phyloP scores from a whole-genome alignment of 2,113 vertebrate genomes.

The Vidua chalybeata region DNA sequence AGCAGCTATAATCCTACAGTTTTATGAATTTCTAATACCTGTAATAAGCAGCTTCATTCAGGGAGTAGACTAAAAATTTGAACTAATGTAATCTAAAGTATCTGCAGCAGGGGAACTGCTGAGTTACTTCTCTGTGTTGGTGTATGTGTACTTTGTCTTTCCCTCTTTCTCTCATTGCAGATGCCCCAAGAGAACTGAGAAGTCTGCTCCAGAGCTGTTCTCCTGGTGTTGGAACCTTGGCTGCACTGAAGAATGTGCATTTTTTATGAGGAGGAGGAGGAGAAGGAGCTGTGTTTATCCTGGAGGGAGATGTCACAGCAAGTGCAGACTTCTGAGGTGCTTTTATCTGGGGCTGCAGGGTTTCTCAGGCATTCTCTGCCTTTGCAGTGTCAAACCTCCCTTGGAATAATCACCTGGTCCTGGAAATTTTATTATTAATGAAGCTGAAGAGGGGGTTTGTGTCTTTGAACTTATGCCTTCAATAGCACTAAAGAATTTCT shows the following conservation, averaged over 20 bases:
- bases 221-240: neutral
- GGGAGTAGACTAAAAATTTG: neutral
- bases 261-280: neutral
- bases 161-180: neutral
- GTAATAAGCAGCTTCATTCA: neutral
- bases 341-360: slow-evolving; percentile 57
- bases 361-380: neutral
- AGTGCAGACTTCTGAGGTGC: slow-evolving; percentile 25
- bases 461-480: slow-evolving; percentile 44
- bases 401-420: slow-evolving; percentile 7
- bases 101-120: neutral
- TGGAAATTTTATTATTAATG: slow-evolving; percentile 46
- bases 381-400: slow-evolving; percentile 47
- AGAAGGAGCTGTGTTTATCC: slow-evolving; percentile 21
- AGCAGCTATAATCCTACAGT: neutral
- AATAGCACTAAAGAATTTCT: neutral
- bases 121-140: neutral
- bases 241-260: neutral
- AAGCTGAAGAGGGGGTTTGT: neutral
- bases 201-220: neutral
- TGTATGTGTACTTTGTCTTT: neutral
- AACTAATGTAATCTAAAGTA: neutral
- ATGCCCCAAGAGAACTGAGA: neutral
- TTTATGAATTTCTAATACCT: neutral
- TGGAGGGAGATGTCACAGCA: slow-evolving; percentile 40